Evolutionary conservation across 2,113 vertebrate genomes (phyloP).

Genomic region (Naja naja): DNA sequence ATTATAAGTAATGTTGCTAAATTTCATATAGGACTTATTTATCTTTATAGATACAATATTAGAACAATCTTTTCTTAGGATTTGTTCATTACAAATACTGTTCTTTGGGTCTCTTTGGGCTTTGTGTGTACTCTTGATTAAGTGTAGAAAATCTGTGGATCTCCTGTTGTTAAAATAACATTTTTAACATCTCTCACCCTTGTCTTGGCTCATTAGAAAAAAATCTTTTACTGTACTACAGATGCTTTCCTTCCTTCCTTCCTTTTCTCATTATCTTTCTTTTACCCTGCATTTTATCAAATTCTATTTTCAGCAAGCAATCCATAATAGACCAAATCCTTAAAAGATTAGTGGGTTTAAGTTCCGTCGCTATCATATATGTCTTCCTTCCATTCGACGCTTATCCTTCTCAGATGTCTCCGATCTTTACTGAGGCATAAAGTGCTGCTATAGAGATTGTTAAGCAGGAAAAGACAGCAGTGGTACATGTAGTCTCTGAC

Average conservation of each 20-base stretch:
- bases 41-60: not conserved
- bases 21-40: not conserved
- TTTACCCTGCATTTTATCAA: not conserved
- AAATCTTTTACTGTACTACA: not conserved
- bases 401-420: constrained; percentile 1
- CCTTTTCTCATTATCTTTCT: not conserved
- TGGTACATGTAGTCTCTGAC: not conserved
- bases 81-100: not conserved
- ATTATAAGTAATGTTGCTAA: not conserved
- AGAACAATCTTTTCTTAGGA: not conserved
- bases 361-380: constrained; percentile 6
- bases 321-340: not conserved
- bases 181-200: not conserved
- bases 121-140: not conserved
- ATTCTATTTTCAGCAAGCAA: not conserved
- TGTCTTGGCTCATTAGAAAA: not conserved
- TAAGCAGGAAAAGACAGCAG: not conserved
- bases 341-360: constrained; percentile 23
- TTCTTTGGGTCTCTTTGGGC: not conserved
- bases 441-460: not conserved
- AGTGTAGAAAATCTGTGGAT: not conserved
- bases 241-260: not conserved
- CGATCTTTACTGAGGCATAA: constrained; percentile 1
- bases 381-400: not conserved
- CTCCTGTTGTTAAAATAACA: not conserved